These are phyloP conservation scores for Tetramorium bicarinatum DNA, from an alignment of 2,888 invertebrate genomes.

Conservation along the genomic window DNA sequence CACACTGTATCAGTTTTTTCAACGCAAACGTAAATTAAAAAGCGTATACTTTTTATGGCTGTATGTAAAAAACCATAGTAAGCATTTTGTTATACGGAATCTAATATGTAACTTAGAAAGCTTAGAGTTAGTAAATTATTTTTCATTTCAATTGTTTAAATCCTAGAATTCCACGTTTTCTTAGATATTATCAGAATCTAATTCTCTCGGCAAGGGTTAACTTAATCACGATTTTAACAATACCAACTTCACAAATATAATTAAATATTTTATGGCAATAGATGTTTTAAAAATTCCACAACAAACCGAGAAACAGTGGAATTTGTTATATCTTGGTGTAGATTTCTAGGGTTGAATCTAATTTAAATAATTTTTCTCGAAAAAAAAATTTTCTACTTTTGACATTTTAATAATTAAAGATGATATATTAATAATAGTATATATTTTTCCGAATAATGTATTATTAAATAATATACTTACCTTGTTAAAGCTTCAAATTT, in stretches of 20 bases:
- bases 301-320: background rate
- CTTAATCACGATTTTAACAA: background rate
- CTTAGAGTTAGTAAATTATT: background rate
- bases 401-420: background rate
- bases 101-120: background rate
- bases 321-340: background rate
- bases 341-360: conserved; percentile 12
- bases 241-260: background rate
- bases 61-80: background rate
- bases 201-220: background rate
- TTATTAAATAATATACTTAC: conserved; percentile 50
- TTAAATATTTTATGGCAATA: background rate
- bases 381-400: background rate
- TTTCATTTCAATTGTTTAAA: background rate
- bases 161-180: background rate
- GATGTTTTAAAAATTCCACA: background rate
- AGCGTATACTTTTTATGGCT: conserved; percentile 3
- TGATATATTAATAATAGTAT: background rate
- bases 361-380: background rate
- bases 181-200: background rate
- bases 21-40: conserved; percentile 36
- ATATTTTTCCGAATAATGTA: background rate
- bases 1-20: conserved; percentile 47
- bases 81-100: background rate
- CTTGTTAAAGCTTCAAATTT: conserved; percentile 39